Percentiles rank a stretch among this genome's conserved stretches.
These are phyloP conservation scores for Sminthopsis crassicaudata DNA, from an alignment of 2,113 vertebrate species.

Conservation along the genomic window DNA sequence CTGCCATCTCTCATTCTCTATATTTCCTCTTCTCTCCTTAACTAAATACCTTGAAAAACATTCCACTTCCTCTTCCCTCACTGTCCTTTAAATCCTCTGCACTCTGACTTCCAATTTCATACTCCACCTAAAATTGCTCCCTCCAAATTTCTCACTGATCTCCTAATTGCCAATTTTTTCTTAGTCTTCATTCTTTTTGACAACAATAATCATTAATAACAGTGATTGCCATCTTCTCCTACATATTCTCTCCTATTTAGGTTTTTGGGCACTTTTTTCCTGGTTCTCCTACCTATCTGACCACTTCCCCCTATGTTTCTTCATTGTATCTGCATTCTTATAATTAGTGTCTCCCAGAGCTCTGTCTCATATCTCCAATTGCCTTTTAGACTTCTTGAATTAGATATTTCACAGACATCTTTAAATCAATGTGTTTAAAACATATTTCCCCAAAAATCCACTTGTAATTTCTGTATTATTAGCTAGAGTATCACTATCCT, in stretches of 20 bases:
- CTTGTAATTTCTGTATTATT: background rate
- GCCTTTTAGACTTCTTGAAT: constrained; percentile 11
- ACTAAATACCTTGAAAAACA: background rate
- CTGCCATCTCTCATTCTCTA: background rate
- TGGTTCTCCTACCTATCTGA: background rate
- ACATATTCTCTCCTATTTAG: background rate
- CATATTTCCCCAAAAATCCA: background rate
- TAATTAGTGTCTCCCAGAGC: background rate
- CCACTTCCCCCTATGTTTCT: background rate
- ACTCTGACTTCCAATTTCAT: background rate
- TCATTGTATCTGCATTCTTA: background rate
- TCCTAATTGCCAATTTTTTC: background rate
- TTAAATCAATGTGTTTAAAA: background rate
- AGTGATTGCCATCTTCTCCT: background rate
- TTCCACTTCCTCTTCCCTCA: background rate
- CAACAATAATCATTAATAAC: background rate
- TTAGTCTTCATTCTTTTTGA: background rate
- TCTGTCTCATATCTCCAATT: constrained; percentile 30
- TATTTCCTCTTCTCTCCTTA: background rate
- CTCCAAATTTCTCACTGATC: background rate
- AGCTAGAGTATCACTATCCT: background rate
- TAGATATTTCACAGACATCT: constrained; percentile 20
- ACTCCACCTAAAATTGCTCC: background rate
- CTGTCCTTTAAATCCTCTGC: background rate
- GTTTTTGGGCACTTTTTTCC: background rate